Conservation (phyloP, 2,888 invertebrate genomes). For the Dicyrtoma fusca region DNA sequence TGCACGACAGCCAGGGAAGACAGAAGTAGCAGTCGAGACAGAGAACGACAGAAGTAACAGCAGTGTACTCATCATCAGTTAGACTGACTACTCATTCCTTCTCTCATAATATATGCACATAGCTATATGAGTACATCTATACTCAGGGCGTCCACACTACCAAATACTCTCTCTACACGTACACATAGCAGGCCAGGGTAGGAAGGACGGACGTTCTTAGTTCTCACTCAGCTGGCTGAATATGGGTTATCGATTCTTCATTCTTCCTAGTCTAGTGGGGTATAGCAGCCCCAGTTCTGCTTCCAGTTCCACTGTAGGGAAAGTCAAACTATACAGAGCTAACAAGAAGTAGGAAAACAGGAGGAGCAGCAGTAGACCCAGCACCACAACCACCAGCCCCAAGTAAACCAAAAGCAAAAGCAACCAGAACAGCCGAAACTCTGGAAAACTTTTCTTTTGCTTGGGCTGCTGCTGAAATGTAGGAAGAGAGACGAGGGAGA, state of each 20-base stretch:
- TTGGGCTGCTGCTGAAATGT: neutral
- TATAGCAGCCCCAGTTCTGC: neutral
- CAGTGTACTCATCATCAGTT: no score
- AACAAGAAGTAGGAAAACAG: slow-evolving; percentile 15
- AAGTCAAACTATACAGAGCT: neutral
- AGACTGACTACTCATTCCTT: no score
- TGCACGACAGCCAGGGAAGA: neutral
- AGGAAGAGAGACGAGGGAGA: neutral
- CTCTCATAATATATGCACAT: no score
- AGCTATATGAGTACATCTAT: no score
- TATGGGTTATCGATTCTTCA: slow-evolving; percentile 32
- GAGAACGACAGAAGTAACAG: no score
- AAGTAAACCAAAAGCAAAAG: neutral
- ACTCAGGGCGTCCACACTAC: no score
- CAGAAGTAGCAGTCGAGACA: neutral
- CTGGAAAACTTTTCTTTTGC: neutral
- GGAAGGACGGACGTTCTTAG: slow-evolving; percentile 8
- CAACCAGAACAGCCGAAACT: neutral
- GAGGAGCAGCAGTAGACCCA: neutral
- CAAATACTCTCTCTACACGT: no score
- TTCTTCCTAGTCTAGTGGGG: slow-evolving; percentile 19
- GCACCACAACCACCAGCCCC: slow-evolving; percentile 11
- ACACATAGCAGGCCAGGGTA: neutral
- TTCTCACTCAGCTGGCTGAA: slow-evolving; percentile 28
- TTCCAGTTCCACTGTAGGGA: neutral